Percentiles rank a stretch among this genome's conserved stretches.
Conservation (phyloP, 2,797 vertebrate genomes). For the Cyprinella venusta region DNA sequence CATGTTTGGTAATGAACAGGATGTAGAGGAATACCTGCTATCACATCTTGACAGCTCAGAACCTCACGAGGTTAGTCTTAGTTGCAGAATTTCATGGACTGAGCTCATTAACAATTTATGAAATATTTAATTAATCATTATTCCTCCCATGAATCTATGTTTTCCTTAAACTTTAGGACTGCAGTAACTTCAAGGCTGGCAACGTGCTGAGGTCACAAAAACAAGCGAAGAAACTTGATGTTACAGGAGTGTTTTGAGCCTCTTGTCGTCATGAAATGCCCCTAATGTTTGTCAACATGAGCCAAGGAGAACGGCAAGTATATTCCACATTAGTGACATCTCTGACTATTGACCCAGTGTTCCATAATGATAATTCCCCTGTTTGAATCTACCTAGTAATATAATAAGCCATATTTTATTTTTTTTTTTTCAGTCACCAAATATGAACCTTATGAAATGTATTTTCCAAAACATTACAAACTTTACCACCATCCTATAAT, state of each 20-base stretch:
- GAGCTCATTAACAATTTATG: no score
- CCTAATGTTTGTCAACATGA: slow-evolving; percentile 27
- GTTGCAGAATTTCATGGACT: not conserved
- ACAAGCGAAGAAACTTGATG: slow-evolving; percentile 21
- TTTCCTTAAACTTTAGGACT: slow-evolving; percentile 33
- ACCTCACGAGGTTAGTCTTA: slow-evolving; percentile 1
- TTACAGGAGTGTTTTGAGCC: slow-evolving; percentile 29
- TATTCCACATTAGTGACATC: not conserved
- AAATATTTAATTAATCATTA: no score
- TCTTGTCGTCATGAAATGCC: slow-evolving; percentile 25
- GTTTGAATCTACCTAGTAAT: not conserved
- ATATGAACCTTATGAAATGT: no score
- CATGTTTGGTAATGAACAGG: slow-evolving; percentile 22
- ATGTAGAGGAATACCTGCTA: slow-evolving; percentile 14
- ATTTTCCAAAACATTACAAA: no score
- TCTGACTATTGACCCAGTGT: not conserved
- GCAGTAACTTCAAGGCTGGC: slow-evolving; percentile 33
- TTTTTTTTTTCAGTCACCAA: no score
- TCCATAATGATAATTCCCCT: no score
- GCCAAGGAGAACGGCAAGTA: slow-evolving; percentile 22
- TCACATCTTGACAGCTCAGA: slow-evolving; percentile 30
- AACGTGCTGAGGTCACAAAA: slow-evolving; percentile 5
- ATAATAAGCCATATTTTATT: no score
- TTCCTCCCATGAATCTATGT: not conserved
- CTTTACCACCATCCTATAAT: not conserved